Base-by-base conservation (phyloP, 1,140 invertebrate species). In the Megalonaias nervosa region DNA sequence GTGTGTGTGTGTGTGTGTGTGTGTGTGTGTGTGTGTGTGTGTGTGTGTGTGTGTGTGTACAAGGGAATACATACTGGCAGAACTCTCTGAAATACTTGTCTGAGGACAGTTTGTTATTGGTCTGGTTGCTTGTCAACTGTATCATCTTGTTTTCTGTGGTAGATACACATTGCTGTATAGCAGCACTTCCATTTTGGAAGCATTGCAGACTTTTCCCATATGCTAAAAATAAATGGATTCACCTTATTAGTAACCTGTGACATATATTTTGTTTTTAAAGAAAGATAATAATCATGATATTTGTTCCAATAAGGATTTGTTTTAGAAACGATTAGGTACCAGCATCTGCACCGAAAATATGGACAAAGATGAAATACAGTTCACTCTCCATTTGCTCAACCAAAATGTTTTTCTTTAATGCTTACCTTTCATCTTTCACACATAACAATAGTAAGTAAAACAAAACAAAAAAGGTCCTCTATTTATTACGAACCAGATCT, bases 71-170 rank as follows among this genome's bases (percentile, higher is more conserved):
- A 68, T 70, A 75, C 74, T 57, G 61, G 74, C 74, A 76, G 56
- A 76, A 76, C 19, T 70, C 74, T 26, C 67, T 61, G 67, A 76
- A 76, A 56, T 76, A 76, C 0, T 67, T 62, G 38, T 76, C 74
- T 62, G 74, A 67, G 21, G 74, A 76, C 9, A 76, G 58, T 3
- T 76, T 76, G 23, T 76, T 76, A 1, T 26, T 62, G 14, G 69
- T 38, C 57, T 70, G 67, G 56, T 76, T 76, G 19, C 65, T 60
- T 14, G 60, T 60, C 0, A 70, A 60, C 26, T 76, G 58, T 60
- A 70, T 64, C 67, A 76, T 76, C 74, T 69, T 70, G 9, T 67
- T 70, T 48, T 70, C 67, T 21, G 74, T 76, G 38, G 69, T 71
- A 0, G 74, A 70, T 21, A 76, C 64, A 70, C 67, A 76, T 17